Conservation (phyloP, 2,888 invertebrate genomes). For the Hyalella azteca region DNA sequence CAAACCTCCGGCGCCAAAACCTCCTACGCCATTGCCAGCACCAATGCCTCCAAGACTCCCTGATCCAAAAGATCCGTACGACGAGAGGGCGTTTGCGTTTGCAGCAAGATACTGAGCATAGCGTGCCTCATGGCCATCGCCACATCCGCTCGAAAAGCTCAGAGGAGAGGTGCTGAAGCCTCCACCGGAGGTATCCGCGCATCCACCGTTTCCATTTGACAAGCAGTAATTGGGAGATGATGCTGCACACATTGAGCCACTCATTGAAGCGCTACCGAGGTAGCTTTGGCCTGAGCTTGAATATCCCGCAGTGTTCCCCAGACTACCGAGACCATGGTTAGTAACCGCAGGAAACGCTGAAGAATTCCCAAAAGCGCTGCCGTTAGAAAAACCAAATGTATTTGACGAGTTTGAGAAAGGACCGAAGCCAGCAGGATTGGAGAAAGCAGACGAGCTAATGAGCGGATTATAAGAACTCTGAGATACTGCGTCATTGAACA, state of each 20-base stretch:
- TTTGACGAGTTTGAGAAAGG: constrained; percentile 23
- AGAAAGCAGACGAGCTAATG: constrained; percentile 13
- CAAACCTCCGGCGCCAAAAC: neutral
- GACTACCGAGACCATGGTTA: constrained; percentile 9
- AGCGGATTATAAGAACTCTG: constrained; percentile 13
- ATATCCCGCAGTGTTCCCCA: constrained; percentile 17
- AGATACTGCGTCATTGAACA: neutral
- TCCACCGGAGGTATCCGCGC: constrained; percentile 4
- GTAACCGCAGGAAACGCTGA: constrained; percentile 5
- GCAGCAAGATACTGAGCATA: constrained; percentile 56
- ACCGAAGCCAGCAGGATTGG: neutral
- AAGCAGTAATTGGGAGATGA: neutral
- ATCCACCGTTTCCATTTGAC: neutral
- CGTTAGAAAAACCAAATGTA: constrained; percentile 6
- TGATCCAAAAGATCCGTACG: neutral
- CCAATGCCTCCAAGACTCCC: constrained; percentile 8
- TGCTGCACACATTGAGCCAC: neutral
- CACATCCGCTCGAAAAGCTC: constrained; percentile 37
- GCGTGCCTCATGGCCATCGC: constrained; percentile 53
- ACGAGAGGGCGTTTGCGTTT: constrained; percentile 44
- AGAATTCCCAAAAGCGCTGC: constrained; percentile 9
- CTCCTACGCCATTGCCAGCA: neutral
- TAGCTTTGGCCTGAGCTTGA: neutral
- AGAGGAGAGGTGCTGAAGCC: constrained; percentile 10
- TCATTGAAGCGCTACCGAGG: constrained; percentile 8